Evolutionary conservation across 1,140 invertebrate genomes (phyloP), one percentile per base, ranked within the genome.

Genomic region (Pachypeltis micranthus): DNA sequence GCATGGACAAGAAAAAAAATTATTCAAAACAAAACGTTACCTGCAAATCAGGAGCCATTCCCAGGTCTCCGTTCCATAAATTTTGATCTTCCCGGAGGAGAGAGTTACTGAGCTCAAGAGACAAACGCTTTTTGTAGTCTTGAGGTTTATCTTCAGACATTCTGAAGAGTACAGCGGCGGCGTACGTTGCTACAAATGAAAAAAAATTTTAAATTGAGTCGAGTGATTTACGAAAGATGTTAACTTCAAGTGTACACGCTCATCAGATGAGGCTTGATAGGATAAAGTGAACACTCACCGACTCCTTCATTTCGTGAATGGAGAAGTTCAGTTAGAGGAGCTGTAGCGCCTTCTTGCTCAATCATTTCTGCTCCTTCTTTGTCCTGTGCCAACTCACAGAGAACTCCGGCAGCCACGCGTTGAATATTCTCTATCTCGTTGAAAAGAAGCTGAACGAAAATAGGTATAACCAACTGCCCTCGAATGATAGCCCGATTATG

Each of bases 121-220:
- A 95, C 4, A 98, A 80, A 66, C 95, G 80, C 76, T 98, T 97
- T 77, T 96, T 96, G 74, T 97, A 98, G 72, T 98, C 95, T 72
- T 95, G 91, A 10, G 94, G 93, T 75, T 98, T 98, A 72, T 97
- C 94, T 74, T 97, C 94, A 54, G 92, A 95, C 93, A 98, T 97
- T 61, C 93, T 86, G 82, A 96, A 98, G 51, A 98, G 78, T 23
- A 98, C 93, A 12, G 94, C 94, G 1, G 95, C 95, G 16, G 94
- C 95, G 72, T 97, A 98, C 0, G 94, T 98, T n/a, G 93, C 94
- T 51, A 21, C 7, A 51, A 51, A 10, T 73, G 87, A 79, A 68
- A 27, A 61, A n/a, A n/a, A n/a, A n/a, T n/a, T n/a, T n/a, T n/a
- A n/a, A n/a, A n/a, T n/a, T n/a, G n/a, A n/a, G n/a, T n/a, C n/a